Conservation (phyloP, 2,888 invertebrate species). For the Macrosoma leucophasiata region DNA sequence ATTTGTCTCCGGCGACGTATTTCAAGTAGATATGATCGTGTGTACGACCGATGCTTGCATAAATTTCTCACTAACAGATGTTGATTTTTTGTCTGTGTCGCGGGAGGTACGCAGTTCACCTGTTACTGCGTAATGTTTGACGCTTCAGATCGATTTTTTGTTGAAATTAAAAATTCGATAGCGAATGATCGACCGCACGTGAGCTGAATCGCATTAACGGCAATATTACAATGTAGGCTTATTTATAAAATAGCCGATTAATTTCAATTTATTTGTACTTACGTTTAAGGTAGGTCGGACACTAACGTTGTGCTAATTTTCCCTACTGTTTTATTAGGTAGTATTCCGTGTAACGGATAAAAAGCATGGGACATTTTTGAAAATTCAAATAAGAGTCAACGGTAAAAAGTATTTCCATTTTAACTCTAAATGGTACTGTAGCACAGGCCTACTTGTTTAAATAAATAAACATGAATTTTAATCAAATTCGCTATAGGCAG, state of each 20-base stretch:
- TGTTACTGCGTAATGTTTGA: constrained; percentile 56
- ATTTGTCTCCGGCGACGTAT: constrained; percentile 67
- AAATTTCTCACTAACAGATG: constrained; percentile 61
- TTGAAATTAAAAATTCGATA: constrained; percentile 63
- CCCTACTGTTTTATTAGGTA: too few species aligned
- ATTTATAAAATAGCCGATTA: too few species aligned
- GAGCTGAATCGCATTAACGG: constrained; percentile 40
- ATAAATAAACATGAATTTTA: constrained; percentile 72
- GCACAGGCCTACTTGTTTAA: constrained; percentile 37
- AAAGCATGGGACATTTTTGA: too few species aligned
- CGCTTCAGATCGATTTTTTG: constrained; percentile 51
- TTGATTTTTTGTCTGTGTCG: constrained; percentile 50
- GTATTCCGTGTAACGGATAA: too few species aligned
- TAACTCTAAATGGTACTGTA: constrained; percentile 37
- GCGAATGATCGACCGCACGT: constrained; percentile 47
- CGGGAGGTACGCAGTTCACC: constrained; percentile 62
- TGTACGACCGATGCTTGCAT: constrained; percentile 57
- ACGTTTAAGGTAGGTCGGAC: too few species aligned
- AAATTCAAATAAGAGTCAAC: too few species aligned
- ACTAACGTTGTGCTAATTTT: too few species aligned
- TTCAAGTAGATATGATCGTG: constrained; percentile 70
- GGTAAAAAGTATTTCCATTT: too few species aligned
- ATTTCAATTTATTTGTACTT: too few species aligned
- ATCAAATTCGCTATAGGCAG: constrained; percentile 73
- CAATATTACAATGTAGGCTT: too few species aligned